phyloP scores from a whole-genome alignment of 2,888 invertebrate genomes.

The Melolontha melolontha region DNA sequence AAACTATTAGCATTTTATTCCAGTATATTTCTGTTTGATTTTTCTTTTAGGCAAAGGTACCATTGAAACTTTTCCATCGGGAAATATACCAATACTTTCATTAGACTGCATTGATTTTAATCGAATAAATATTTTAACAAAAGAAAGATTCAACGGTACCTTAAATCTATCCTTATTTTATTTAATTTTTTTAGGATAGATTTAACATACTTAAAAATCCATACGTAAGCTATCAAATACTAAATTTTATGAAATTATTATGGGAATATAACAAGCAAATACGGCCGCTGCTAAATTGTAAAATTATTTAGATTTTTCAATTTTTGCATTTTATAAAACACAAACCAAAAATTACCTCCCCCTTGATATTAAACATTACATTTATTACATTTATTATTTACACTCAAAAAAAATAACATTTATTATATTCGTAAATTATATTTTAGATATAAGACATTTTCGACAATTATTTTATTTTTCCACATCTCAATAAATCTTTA shows the following conservation, averaged over 20 bases:
- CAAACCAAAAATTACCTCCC: neutral
- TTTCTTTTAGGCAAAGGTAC: constrained; percentile 30
- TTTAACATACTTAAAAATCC: constrained; percentile 46
- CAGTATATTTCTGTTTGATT: constrained; percentile 33
- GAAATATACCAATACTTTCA: neutral
- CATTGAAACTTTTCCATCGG: constrained; percentile 32
- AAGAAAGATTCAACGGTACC: constrained; percentile 31
- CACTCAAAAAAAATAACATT: too few species aligned
- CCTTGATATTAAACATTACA: too few species aligned
- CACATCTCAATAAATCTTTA: too few species aligned
- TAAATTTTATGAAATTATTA: constrained; percentile 27
- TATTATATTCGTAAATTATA: too few species aligned
- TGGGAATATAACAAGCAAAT: constrained; percentile 46
- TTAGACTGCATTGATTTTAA: neutral
- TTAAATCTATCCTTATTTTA: constrained; percentile 40
- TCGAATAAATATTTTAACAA: neutral
- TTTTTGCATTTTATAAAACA: neutral
- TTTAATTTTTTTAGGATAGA: constrained; percentile 37
- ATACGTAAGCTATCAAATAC: constrained; percentile 32
- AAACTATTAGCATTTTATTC: neutral
- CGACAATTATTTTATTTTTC: too few species aligned
- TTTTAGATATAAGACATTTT: too few species aligned
- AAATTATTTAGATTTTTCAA: neutral
- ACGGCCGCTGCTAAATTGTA: constrained; percentile 33
- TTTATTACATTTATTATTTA: too few species aligned